Evolutionary conservation across 2,797 vertebrate genomes (phyloP), one percentile per base, ranked within the genome.

Genomic region (Ceryle rudis): DNA sequence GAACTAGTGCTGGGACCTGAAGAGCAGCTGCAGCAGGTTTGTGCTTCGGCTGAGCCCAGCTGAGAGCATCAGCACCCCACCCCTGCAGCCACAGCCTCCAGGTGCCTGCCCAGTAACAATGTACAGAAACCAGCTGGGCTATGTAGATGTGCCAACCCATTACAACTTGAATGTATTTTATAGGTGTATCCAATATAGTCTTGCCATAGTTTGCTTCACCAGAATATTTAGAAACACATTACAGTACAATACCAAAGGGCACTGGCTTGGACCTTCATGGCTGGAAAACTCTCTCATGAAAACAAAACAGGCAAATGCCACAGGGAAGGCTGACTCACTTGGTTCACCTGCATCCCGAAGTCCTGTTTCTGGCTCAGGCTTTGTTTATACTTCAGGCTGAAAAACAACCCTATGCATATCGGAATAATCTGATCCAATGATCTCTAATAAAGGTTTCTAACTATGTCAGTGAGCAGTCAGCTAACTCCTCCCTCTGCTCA

Each of bases 141-240:
- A n/a, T 4, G 7, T 4, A 54, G n/a, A 16, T n/a, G 7, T 46
- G 58, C 46, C 28, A 64, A 49, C 28, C 28, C 9, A 18, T 47
- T 65, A 35, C 35, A 75, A 35, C 20, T 18, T 1, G 0, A 7
- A 17, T 1, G 14, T 6, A 29, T 29, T 65, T 41, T 66, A 51
- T 7, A 70, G 51, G 35, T 17, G 25, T 35, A 39, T 42, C 29
- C 0, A 0, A 49, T 39, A 33, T 3, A 58, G 19, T 55, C 62
- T 39, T 64, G 55, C 33, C n/a, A 33, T 69, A 7, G 61, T 65
- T 25, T 3, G 0, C 28, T 39, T 77, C 60, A 60, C 51, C 44
- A 86, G 62, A 82, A 49, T 22, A 57, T 49, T 74, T 29, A 49
- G 62, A 65, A 82, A 74, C 41, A 65, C 6, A 2, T 49, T 29